Base-by-base conservation (phyloP, 2,888 invertebrate genomes). In the Agonopterix arenella region DNA sequence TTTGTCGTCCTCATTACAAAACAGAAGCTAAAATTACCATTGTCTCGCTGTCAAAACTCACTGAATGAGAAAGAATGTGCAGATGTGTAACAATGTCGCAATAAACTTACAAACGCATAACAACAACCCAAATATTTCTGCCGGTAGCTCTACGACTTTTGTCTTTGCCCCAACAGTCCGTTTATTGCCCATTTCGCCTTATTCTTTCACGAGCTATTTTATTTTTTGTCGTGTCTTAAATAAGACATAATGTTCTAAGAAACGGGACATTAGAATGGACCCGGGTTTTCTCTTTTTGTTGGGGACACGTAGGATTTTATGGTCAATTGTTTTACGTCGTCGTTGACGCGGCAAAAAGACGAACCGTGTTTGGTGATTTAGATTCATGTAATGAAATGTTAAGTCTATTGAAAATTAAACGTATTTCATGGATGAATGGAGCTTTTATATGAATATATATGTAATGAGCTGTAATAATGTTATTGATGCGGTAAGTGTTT, bases 211-310 rank as follows among this genome's bases (percentile, higher is more conserved):
- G 70, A 69, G 73, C 78, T 72, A 74, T 80, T 77, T 79, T 77
- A 76, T 80, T 85, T 80, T 80, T 82, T 81, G 80, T 80, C 76
- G 74, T 76, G 70, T 78, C 77, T 84, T 82, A 88, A 89, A 86
- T 86, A 85, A 86, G 86, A 88, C 84, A 80, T 89, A 81, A 88
- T 84, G 84, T 85, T 86, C 85, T 83, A 66, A 84, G 86, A 84
- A 86, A 84, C 78, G 81, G 76, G 71, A 80, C 79, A 80, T 85
- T 81, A 83, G 79, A 84, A 80, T 80, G 79, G 77, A 69, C 73
- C 61, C 67, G 66, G 66, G 81, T 83, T 84, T 83, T 85, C 83
- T 85, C 81, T 84, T 84, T 82, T 84, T 82, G 78, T 76, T 59
- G 69, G 74, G 74, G 72, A 80, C 84, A 84, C 84, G 84, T 85